Conservation (phyloP, 2,113 vertebrate genomes). For the Aspidoscelis tigris region DNA sequence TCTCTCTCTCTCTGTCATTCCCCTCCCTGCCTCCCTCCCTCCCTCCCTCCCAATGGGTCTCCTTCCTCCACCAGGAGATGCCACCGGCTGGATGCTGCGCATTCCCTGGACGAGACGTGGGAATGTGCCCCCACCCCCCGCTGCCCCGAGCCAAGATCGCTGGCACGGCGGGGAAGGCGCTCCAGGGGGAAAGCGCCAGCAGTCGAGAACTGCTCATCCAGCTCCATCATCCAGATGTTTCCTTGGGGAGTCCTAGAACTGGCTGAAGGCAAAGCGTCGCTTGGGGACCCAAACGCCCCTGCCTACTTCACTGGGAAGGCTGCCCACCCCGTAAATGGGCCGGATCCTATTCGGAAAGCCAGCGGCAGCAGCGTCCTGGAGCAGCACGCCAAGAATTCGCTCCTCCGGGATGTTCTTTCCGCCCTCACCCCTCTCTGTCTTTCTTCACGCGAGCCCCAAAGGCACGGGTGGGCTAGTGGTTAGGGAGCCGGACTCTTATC, state of each 20-base stretch:
- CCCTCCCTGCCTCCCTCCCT: background rate
- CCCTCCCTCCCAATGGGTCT: conserved; percentile 31
- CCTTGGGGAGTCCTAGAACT: no score
- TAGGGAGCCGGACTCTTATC: no score
- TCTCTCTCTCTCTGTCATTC: background rate
- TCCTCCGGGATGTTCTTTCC: no score
- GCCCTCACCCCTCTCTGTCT: no score
- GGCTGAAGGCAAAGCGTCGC: no score
- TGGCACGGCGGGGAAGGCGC: background rate
- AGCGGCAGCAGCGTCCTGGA: no score
- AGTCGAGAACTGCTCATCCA: background rate
- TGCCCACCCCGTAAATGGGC: no score
- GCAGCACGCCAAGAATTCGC: no score
- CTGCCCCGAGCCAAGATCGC: background rate
- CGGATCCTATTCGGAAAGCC: no score
- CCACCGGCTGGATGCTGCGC: conserved; percentile 69
- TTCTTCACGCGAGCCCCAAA: background rate
- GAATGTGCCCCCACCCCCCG: background rate
- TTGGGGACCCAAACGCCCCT: no score
- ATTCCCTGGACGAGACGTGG: conserved; percentile 61
- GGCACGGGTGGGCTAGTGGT: background rate
- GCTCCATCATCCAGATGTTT: no score
- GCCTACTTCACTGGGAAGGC: no score
- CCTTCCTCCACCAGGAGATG: conserved; percentile 62
- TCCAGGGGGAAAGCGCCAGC: background rate